Percentiles rank a stretch among this genome's conserved stretches.
Evolutionary conservation across 2,888 invertebrate species (phyloP).

Genomic region (Julus scanicus): DNA sequence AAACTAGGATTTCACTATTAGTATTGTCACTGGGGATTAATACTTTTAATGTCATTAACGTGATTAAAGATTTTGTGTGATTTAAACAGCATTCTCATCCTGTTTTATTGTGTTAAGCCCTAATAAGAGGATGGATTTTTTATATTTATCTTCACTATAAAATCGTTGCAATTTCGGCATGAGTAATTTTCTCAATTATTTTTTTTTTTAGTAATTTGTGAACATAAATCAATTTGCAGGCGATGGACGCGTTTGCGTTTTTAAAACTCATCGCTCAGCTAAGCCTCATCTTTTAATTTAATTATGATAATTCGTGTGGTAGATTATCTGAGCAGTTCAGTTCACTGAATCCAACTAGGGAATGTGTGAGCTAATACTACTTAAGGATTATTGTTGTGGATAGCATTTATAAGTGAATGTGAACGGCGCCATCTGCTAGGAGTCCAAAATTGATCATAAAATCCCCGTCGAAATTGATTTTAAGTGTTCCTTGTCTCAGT

Average conservation of each 20-base stretch:
- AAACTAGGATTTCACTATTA: background rate
- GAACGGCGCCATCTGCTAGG: conserved; percentile 44
- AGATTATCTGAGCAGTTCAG: conserved; percentile 46
- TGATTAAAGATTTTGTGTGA: background rate
- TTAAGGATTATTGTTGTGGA: conserved; percentile 44
- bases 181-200: conserved; percentile 7
- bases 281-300: conserved; percentile 38
- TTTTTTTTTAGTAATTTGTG: background rate
- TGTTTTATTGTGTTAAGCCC: background rate
- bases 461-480: conserved; percentile 47
- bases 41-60: conserved; percentile 5
- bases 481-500: background rate
- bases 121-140: background rate
- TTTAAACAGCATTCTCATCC: background rate
- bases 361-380: conserved; percentile 37
- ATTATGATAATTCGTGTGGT: conserved; percentile 45
- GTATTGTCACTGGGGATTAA: background rate
- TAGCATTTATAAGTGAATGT: conserved; percentile 41
- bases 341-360: conserved; percentile 47
- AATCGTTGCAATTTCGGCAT: background rate
- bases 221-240: background rate
- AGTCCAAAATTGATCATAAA: conserved; percentile 26
- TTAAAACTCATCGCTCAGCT: background rate
- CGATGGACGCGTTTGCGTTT: background rate
- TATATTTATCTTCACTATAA: background rate